phyloP scores from a whole-genome alignment of 1,140 invertebrate species.

The Matsumurasca onukii region DNA sequence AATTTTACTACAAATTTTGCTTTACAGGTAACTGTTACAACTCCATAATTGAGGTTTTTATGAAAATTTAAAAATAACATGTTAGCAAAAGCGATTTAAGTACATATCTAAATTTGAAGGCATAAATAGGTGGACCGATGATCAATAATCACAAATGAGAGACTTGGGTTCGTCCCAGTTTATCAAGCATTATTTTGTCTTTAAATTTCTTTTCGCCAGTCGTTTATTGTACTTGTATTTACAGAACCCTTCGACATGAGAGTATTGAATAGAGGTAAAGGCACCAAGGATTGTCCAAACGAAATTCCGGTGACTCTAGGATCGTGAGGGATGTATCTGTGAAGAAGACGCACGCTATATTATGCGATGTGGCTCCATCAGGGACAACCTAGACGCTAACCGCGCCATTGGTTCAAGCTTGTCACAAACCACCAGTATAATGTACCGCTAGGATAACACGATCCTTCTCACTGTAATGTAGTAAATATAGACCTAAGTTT shows the following conservation, averaged over 20 bases:
- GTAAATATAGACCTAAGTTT: not conserved
- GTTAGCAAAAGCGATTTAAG: too few relatives aligned
- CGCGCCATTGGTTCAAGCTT: constrained; percentile 96
- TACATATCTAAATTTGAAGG: too few relatives aligned
- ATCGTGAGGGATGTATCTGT: constrained; percentile 95
- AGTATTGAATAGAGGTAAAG: constrained; percentile 72
- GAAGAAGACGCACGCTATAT: constrained; percentile 86
- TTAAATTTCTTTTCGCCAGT: too few relatives aligned
- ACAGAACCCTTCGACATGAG: constrained; percentile 85
- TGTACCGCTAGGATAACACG: not conserved
- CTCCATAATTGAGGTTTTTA: too few relatives aligned
- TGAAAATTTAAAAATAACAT: too few relatives aligned
- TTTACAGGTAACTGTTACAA: too few relatives aligned
- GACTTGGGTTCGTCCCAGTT: too few relatives aligned
- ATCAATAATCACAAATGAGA: too few relatives aligned
- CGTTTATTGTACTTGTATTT: not conserved
- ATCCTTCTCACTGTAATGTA: too few relatives aligned
- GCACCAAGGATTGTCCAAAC: constrained; percentile 85
- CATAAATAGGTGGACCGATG: too few relatives aligned
- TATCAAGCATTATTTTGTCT: too few relatives aligned
- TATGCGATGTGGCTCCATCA: constrained; percentile 94
- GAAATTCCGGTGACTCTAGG: constrained; percentile 82
- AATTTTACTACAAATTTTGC: too few relatives aligned
- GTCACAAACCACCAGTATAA: constrained; percentile 41
- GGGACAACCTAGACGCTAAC: constrained; percentile 84